A percentile compares a stretch with the other conserved stretches of the same genome.
phyloP scores from a whole-genome alignment of 2,888 invertebrate genomes.

The Anoncus sp. region DNA sequence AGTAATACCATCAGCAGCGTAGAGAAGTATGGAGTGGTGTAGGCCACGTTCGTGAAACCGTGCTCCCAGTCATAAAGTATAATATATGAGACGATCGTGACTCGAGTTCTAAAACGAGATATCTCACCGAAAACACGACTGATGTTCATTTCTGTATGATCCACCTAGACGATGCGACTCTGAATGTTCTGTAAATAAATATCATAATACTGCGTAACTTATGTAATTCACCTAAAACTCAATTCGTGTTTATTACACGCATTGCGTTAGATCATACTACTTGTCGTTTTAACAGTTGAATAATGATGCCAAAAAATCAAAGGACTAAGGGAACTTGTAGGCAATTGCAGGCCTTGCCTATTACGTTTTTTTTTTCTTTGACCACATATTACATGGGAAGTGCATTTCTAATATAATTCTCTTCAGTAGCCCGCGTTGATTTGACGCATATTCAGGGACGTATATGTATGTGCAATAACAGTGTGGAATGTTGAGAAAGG shows the following conservation, averaged over 20 bases:
- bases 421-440: background rate
- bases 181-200: conserved; percentile 36
- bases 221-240: conserved; percentile 10
- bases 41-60: conserved; percentile 49
- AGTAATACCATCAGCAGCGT: conserved; percentile 34
- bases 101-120: conserved; percentile 54
- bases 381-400: background rate
- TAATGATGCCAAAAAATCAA: background rate
- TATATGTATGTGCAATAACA: conserved; percentile 26
- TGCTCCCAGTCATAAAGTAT: conserved; percentile 59
- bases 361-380: background rate
- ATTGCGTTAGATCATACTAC: background rate
- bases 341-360: background rate
- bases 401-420: background rate
- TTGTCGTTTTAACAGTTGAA: background rate
- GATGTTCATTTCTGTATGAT: conserved; percentile 55
- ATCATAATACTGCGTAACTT: background rate
- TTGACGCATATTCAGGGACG: background rate
- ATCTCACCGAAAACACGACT: conserved; percentile 50
- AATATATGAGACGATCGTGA: conserved; percentile 65
- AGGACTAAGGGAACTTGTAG: background rate
- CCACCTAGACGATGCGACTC: conserved; percentile 40
- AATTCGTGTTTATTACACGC: too few species aligned
- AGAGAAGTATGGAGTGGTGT: conserved; percentile 41
- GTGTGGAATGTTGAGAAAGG: conserved; percentile 49